These are phyloP conservation scores for Desoria tigrina DNA, from an alignment of 2,888 invertebrate genomes.

Conservation along the genomic window DNA sequence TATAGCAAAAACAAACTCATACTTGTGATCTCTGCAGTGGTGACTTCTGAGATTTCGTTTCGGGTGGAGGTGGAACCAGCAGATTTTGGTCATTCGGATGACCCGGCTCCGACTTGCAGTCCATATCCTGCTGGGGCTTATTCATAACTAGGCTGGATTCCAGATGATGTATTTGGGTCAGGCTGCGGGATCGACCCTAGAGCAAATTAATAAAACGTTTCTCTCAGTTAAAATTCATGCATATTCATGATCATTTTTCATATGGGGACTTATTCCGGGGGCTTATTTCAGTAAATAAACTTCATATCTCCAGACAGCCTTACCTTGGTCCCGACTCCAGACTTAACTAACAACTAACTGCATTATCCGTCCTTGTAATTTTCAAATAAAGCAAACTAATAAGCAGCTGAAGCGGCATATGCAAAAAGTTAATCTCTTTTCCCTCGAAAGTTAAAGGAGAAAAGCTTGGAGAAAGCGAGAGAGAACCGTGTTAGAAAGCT, in stretches of 20 bases:
- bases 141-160: slow-evolving; percentile 59
- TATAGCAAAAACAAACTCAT: slow-evolving; percentile 33
- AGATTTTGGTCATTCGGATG: slow-evolving; percentile 52
- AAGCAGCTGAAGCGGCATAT: too few species aligned
- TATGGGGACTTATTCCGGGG: too few species aligned
- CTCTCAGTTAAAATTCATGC: slow-evolving; percentile 17
- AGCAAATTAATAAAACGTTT: slow-evolving; percentile 20
- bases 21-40: slow-evolving; percentile 66
- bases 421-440: too few species aligned
- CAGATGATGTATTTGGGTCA: slow-evolving; percentile 71
- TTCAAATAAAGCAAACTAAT: too few species aligned
- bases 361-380: too few species aligned
- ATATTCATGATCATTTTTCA: slow-evolving; percentile 3
- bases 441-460: too few species aligned
- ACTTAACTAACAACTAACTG: too few species aligned
- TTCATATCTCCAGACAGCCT: too few species aligned
- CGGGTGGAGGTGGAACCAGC: slow-evolving; percentile 46
- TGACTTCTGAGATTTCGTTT: slow-evolving; percentile 58
- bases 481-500: too few species aligned
- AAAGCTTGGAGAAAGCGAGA: too few species aligned
- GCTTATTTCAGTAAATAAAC: too few species aligned
- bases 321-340: too few species aligned
- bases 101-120: slow-evolving; percentile 53
- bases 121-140: slow-evolving; percentile 52
- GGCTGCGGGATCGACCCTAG: slow-evolving; percentile 72